Conservation (phyloP, 1,140 invertebrate species). For the Drosophila mojavensis region DNA sequence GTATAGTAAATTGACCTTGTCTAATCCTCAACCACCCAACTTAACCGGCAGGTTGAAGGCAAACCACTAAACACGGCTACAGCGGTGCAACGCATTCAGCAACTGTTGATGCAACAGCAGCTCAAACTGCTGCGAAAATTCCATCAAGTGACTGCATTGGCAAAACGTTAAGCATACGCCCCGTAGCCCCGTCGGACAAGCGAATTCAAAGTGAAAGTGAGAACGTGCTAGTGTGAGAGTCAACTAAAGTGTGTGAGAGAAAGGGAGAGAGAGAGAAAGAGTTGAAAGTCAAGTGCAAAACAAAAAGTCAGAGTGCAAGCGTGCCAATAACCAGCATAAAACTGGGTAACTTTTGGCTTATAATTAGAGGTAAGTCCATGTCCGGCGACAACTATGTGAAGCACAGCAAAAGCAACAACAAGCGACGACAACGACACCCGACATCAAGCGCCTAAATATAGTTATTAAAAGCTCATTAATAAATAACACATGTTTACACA, state of each 20-base stretch:
- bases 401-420: constrained; percentile 15
- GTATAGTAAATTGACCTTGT: constrained; percentile 18
- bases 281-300: background rate
- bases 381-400: constrained; percentile 16
- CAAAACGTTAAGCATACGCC: constrained; percentile 64
- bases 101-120: constrained; percentile 84
- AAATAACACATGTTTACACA: constrained; percentile 5
- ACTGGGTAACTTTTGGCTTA: constrained; percentile 83
- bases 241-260: background rate
- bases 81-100: constrained; percentile 81
- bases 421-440: background rate
- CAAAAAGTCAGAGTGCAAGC: constrained; percentile 28
- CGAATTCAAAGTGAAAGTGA: constrained; percentile 20
- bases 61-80: constrained; percentile 78
- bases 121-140: constrained; percentile 80
- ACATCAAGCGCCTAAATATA: constrained; percentile 42
- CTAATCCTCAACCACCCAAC: background rate
- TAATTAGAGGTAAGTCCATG: constrained; percentile 78
- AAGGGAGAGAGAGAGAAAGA: background rate
- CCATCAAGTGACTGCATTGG: constrained; percentile 69
- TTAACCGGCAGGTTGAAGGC: constrained; percentile 44
- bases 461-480: constrained; percentile 69
- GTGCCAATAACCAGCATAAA: constrained; percentile 59
- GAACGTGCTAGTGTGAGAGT: background rate
- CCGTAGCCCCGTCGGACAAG: constrained; percentile 18